Conservation (phyloP, 2,797 vertebrate species). For the Oryzias sinensis region DNA sequence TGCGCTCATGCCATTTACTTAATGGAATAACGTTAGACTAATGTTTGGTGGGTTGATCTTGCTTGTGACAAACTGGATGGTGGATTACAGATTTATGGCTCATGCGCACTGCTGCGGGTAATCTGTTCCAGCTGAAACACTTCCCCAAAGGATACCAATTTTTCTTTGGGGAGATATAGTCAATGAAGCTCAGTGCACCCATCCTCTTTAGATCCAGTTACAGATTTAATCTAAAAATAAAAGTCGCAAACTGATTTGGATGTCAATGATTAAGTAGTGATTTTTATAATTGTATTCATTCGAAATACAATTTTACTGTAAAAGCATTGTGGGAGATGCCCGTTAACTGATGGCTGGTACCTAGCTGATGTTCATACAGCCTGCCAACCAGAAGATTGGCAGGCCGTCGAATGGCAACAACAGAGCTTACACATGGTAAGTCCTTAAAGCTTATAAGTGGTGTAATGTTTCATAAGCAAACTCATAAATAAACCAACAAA, state of each 20-base stretch:
- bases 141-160: slow-evolving; percentile 13
- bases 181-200: slow-evolving; percentile 7
- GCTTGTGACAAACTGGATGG: slow-evolving; percentile 24
- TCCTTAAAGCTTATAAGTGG: slow-evolving; percentile 47
- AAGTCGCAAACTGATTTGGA: slow-evolving; percentile 9
- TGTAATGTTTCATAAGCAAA: slow-evolving; percentile 42
- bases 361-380: slow-evolving; percentile 13
- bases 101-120: slow-evolving; percentile 18
- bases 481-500: slow-evolving; percentile 58
- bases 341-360: slow-evolving; percentile 15
- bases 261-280: slow-evolving; percentile 8
- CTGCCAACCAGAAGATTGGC: slow-evolving; percentile 42
- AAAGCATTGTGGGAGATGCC: slow-evolving; percentile 2
- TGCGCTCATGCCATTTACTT: slow-evolving; percentile 35
- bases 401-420: slow-evolving; percentile 65
- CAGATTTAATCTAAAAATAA: slow-evolving; percentile 13
- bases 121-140: slow-evolving; percentile 39
- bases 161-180: slow-evolving; percentile 23
- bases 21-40: slow-evolving; percentile 49
- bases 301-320: not conserved
- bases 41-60: slow-evolving; percentile 42
- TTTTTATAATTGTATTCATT: slow-evolving; percentile 6
- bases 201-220: slow-evolving; percentile 8
- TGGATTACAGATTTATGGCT: slow-evolving; percentile 24
- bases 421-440: slow-evolving; percentile 27